A percentile compares a stretch with the other conserved stretches of the same genome.
Evolutionary conservation across 2,888 invertebrate species (phyloP).

Genomic region (Drosophila neotestacea): DNA sequence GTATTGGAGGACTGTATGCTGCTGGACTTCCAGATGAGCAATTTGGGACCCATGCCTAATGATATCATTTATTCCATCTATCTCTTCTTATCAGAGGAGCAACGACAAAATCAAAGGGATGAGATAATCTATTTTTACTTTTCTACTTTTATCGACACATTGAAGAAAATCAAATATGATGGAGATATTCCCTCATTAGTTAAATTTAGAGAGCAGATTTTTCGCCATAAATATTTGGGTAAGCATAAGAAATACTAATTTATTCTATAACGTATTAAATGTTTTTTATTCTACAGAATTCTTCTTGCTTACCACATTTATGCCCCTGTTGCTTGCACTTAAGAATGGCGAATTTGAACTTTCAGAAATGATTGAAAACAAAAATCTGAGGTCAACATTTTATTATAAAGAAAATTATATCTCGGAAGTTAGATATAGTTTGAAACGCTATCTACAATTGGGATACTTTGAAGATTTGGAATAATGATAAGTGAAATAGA

Average conservation of each 20-base stretch:
- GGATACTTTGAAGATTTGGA: slow-evolving; percentile 59
- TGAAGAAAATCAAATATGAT: slow-evolving; percentile 60
- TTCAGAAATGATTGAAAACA: slow-evolving; percentile 42
- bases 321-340: slow-evolving; percentile 52
- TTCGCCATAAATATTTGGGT: slow-evolving; percentile 63
- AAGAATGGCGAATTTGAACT: slow-evolving; percentile 32
- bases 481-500: neutral
- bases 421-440: slow-evolving; percentile 40
- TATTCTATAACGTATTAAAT: neutral
- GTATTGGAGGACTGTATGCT: slow-evolving; percentile 65
- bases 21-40: slow-evolving; percentile 75
- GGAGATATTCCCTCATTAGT: slow-evolving; percentile 61
- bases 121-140: slow-evolving; percentile 71
- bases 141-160: slow-evolving; percentile 48
- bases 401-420: slow-evolving; percentile 43
- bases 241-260: neutral
- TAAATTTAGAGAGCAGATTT: slow-evolving; percentile 57
- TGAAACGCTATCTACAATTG: slow-evolving; percentile 45
- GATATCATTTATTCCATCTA: slow-evolving; percentile 72
- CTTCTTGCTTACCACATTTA: slow-evolving; percentile 56
- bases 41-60: slow-evolving; percentile 59
- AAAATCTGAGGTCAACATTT: slow-evolving; percentile 19
- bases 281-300: slow-evolving; percentile 46
- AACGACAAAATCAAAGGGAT: slow-evolving; percentile 53
- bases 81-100: slow-evolving; percentile 59